Evolutionary conservation across 2,888 invertebrate species (phyloP).

Genomic region (Noctua comes): DNA sequence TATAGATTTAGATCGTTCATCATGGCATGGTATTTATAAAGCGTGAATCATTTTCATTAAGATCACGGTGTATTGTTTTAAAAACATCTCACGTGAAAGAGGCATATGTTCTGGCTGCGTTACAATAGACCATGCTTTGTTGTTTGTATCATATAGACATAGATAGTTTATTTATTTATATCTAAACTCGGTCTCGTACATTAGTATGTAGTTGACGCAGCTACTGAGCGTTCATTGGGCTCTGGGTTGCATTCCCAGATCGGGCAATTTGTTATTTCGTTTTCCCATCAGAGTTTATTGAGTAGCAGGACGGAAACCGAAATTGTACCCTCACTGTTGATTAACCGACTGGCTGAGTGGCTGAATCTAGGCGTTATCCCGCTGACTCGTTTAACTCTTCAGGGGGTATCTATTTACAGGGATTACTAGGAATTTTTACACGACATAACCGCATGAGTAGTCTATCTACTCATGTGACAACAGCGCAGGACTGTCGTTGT

Average conservation of each 20-base stretch:
- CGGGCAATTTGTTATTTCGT: neutral
- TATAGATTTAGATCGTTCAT: slow-evolving; percentile 66
- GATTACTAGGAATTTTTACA: neutral
- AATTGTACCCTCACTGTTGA: neutral
- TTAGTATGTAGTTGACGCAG: too few species aligned
- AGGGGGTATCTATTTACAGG: neutral
- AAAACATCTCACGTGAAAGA: slow-evolving; percentile 32
- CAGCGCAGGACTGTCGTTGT: neutral
- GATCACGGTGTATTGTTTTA: slow-evolving; percentile 42
- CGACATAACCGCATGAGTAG: too few species aligned
- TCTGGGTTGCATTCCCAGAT: neutral
- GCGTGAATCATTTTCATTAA: slow-evolving; percentile 68
- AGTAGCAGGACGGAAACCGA: neutral
- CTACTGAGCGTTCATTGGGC: neutral
- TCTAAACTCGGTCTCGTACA: neutral
- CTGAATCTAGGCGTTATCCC: neutral
- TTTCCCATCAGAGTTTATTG: neutral
- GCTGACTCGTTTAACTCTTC: neutral
- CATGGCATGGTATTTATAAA: slow-evolving; percentile 67
- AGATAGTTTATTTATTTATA: too few species aligned
- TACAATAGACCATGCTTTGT: neutral
- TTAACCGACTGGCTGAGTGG: neutral
- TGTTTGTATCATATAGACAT: neutral
- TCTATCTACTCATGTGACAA: too few species aligned
- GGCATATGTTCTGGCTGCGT: slow-evolving; percentile 19